These are phyloP conservation scores for Rapana venosa DNA, from an alignment of 2,888 invertebrate species.

Conservation along the genomic window DNA sequence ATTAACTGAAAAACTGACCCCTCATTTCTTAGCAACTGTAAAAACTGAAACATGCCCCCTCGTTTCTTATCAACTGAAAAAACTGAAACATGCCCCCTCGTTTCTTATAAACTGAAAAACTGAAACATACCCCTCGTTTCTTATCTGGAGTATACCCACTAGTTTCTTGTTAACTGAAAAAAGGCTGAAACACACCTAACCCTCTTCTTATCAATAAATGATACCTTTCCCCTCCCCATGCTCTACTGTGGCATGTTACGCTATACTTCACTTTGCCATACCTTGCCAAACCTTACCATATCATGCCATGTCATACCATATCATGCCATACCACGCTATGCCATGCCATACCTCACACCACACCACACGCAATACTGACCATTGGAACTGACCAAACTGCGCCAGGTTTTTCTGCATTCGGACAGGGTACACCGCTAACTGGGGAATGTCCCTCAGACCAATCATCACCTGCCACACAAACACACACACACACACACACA, in stretches of 20 bases:
- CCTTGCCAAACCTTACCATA: background rate
- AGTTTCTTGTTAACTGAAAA: no score
- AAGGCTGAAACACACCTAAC: no score
- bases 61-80: no score
- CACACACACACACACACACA: constrained; percentile 27
- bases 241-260: background rate
- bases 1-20: no score
- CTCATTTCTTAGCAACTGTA: no score
- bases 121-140: no score
- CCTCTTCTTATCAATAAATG: no score
- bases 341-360: background rate
- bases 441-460: constrained; percentile 65
- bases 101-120: no score
- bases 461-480: constrained; percentile 66
- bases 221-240: no score
- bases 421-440: constrained; percentile 70
- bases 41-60: no score
- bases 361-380: constrained; percentile 52
- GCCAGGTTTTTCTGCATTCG: constrained; percentile 71
- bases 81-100: no score
- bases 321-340: background rate
- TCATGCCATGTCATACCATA: background rate
- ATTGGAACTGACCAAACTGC: constrained; percentile 65
- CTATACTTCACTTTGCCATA: background rate
- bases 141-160: no score